phyloP scores from a whole-genome alignment of 2,888 invertebrate genomes.

The Sclerodermus sp. region DNA sequence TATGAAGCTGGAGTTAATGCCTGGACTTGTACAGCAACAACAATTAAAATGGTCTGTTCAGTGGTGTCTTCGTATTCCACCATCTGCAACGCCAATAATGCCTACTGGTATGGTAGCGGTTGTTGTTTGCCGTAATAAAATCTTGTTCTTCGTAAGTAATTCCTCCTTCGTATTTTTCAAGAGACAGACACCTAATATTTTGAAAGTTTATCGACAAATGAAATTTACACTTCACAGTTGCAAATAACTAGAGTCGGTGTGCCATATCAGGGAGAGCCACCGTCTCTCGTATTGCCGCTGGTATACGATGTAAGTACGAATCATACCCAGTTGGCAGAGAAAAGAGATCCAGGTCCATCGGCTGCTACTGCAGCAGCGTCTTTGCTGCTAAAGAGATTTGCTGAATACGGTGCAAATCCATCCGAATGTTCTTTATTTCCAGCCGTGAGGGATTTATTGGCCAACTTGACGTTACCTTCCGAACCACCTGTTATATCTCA shows the following conservation, averaged over 20 bases:
- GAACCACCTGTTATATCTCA: conserved; percentile 68
- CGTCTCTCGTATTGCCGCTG: conserved; percentile 80
- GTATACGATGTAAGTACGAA: conserved; percentile 88
- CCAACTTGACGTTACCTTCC: conserved; percentile 79
- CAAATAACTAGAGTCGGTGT: conserved; percentile 72
- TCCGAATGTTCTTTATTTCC: conserved; percentile 89
- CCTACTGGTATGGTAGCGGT: conserved; percentile 90
- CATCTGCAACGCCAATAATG: conserved; percentile 75
- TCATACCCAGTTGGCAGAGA: conserved; percentile 83
- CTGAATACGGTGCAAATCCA: conserved; percentile 68
- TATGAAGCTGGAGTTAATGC: conserved; percentile 70
- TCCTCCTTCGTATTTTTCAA: no score
- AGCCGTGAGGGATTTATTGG: conserved; percentile 84
- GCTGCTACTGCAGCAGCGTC: conserved; percentile 68
- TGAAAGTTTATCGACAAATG: neutral
- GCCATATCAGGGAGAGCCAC: conserved; percentile 68
- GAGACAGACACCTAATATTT: no score
- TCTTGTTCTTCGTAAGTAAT: conserved; percentile 86
- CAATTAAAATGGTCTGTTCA: conserved; percentile 86
- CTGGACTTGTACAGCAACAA: conserved; percentile 63
- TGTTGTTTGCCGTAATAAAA: conserved; percentile 81
- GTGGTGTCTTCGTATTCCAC: conserved; percentile 90
- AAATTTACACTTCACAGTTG: conserved; percentile 60
- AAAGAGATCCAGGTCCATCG: conserved; percentile 68
- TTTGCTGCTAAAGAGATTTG: conserved; percentile 70